Percentiles rank a stretch among this genome's conserved stretches.
Evolutionary conservation across 2,888 invertebrate species (phyloP).

Genomic region (Aporophyla lueneburgensis): DNA sequence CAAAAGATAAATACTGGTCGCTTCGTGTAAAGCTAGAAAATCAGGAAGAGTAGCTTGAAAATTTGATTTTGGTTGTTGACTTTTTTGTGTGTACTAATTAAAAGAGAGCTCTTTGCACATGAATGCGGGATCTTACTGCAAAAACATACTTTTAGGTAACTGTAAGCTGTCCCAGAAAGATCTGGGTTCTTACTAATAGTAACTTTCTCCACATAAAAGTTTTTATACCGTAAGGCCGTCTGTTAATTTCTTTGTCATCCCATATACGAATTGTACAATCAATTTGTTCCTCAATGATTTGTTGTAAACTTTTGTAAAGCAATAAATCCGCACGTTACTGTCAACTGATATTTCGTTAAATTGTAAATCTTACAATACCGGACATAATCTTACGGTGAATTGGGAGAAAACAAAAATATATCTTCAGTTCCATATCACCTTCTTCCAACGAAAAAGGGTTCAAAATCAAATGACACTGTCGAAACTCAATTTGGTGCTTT

Average conservation of each 20-base stretch:
- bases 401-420: slow-evolving; percentile 6
- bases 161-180: background rate
- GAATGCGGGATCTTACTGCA: background rate
- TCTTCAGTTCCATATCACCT: background rate
- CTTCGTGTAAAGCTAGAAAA: background rate
- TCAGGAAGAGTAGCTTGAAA: background rate
- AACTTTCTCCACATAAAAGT: background rate
- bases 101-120: background rate
- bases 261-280: slow-evolving; percentile 31
- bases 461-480: slow-evolving; percentile 31
- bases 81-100: background rate
- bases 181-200: background rate
- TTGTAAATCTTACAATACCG: slow-evolving; percentile 57
- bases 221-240: background rate
- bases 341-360: slow-evolving; percentile 52
- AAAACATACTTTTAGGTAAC: background rate
- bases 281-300: slow-evolving; percentile 44
- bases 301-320: slow-evolving; percentile 48
- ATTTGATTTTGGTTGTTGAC: background rate
- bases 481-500: background rate
- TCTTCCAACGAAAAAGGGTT: background rate
- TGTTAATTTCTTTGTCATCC: slow-evolving; percentile 2
- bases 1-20: background rate
- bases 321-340: slow-evolving; percentile 65
- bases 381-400: slow-evolving; percentile 56